These are phyloP conservation scores for Caretta caretta DNA, from an alignment of 2,113 vertebrate species.

Conservation along the genomic window DNA sequence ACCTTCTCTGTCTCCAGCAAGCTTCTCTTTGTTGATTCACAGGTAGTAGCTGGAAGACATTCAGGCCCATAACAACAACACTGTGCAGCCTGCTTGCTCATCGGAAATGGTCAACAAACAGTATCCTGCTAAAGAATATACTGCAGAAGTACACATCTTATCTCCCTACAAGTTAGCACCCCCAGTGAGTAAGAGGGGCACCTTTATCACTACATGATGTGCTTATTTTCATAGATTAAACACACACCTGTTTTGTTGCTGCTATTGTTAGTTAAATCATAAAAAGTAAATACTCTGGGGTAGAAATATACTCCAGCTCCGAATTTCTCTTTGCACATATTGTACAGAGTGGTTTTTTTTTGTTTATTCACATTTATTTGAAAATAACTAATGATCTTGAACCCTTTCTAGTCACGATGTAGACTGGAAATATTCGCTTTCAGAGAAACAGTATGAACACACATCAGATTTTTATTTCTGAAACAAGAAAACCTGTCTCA, in stretches of 20 bases:
- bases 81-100: neutral
- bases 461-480: conserved; percentile 21
- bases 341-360: conserved; percentile 17
- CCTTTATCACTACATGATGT: neutral
- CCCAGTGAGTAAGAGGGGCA: neutral
- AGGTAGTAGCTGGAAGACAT: neutral
- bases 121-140: neutral
- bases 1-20: neutral
- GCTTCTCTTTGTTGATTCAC: neutral
- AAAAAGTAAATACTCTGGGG: conserved; percentile 24
- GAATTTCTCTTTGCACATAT: conserved; percentile 45
- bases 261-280: conserved; percentile 41
- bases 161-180: neutral
- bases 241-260: neutral
- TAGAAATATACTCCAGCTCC: conserved; percentile 44
- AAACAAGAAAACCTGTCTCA: conserved; percentile 58
- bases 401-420: conserved; percentile 23
- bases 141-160: neutral
- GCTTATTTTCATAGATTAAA: neutral
- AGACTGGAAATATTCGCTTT: conserved; percentile 64
- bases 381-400: conserved; percentile 64
- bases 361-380: conserved; percentile 28
- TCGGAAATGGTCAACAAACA: neutral
- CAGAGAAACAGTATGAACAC: conserved; percentile 49
- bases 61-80: neutral